phyloP scores from a whole-genome alignment of 2,888 invertebrate species.

The Apodemia arnacis region DNA sequence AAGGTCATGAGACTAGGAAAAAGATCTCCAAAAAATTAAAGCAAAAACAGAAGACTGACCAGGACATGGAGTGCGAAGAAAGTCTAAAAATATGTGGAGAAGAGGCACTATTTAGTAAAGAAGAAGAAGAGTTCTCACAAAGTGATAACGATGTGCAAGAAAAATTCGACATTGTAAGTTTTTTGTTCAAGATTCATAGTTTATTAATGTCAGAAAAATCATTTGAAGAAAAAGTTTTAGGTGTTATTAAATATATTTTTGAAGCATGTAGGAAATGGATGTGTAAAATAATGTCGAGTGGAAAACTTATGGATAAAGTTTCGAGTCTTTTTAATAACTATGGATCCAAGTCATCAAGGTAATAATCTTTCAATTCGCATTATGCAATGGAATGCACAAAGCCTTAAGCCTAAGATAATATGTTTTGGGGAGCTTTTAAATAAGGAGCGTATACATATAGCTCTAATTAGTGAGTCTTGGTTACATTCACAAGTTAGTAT shows the following conservation, averaged over 20 bases:
- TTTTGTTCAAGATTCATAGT: background rate
- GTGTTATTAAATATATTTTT: background rate
- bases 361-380: background rate
- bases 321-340: background rate
- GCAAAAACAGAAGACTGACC: background rate
- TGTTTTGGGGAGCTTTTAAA: no score
- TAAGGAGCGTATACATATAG: no score
- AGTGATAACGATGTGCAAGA: background rate
- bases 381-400: no score
- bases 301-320: conserved; percentile 5
- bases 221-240: background rate
- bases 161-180: background rate
- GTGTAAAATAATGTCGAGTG: conserved; percentile 2
- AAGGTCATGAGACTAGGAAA: background rate
- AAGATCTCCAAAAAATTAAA: background rate
- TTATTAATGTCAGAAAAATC: background rate
- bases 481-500: no score
- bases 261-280: background rate
- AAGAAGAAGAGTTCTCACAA: background rate
- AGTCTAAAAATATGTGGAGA: background rate
- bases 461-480: no score
- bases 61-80: background rate
- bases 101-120: background rate
- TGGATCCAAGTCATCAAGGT: background rate
- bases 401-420: no score